Percentiles rank a stretch among this genome's conserved stretches.
phyloP scores from a whole-genome alignment of 2,113 vertebrate species.

The Geothlypis trichas region DNA sequence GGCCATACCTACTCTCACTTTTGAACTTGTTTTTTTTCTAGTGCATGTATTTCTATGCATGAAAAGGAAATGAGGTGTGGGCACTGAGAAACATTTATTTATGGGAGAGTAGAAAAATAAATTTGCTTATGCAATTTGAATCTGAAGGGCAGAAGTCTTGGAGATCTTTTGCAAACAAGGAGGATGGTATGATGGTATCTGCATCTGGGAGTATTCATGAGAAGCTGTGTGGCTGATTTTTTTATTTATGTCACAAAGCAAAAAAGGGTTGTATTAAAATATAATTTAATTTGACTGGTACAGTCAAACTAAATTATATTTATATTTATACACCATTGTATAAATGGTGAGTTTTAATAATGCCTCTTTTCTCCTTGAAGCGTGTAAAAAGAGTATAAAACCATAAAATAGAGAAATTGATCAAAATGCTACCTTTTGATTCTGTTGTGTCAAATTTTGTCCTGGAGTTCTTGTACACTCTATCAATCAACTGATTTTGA shows the following conservation, averaged over 20 bases:
- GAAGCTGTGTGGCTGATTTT: background rate
- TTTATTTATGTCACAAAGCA: background rate
- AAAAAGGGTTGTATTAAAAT: background rate
- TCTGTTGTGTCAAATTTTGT: background rate
- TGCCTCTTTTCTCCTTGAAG: background rate
- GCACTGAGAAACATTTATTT: background rate
- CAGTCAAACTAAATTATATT: no score
- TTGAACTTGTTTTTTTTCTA: background rate
- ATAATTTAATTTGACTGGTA: background rate
- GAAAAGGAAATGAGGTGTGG: background rate
- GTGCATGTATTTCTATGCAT: background rate
- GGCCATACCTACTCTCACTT: background rate
- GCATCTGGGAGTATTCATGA: background rate
- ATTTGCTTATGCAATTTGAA: background rate
- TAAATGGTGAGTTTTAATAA: background rate
- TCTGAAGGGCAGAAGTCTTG: background rate
- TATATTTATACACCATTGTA: background rate
- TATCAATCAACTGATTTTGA: background rate
- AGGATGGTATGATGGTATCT: background rate
- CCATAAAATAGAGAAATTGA: background rate
- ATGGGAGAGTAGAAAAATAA: background rate
- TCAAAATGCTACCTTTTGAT: background rate
- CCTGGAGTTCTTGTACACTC: background rate
- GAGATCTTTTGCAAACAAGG: background rate
- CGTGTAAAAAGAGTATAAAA: background rate